Evolutionary conservation across 2,113 vertebrate species (phyloP).

Genomic region (Tichodroma muraria): DNA sequence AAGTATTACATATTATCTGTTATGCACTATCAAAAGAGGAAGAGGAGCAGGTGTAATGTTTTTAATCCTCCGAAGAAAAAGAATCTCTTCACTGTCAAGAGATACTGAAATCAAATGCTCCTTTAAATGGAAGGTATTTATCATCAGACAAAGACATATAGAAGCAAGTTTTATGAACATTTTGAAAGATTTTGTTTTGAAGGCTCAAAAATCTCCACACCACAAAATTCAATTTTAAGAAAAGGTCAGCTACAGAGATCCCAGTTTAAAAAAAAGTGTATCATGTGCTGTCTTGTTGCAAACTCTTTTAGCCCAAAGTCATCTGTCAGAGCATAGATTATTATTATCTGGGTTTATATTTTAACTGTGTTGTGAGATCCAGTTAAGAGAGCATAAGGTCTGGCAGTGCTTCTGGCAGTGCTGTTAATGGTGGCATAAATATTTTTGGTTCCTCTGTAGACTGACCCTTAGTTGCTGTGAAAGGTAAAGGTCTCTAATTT

Average conservation of each 20-base stretch:
- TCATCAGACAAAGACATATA: background rate
- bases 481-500: background rate
- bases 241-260: background rate
- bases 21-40: background rate
- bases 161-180: background rate
- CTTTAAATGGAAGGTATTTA: background rate
- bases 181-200: background rate
- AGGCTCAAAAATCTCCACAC: background rate
- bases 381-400: background rate
- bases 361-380: background rate
- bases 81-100: background rate
- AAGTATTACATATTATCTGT: background rate
- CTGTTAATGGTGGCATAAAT: background rate
- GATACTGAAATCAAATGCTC: background rate
- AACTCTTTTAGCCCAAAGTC: background rate
- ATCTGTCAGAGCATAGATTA: background rate
- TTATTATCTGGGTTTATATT: background rate
- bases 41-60: background rate
- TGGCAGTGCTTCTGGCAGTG: background rate
- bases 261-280: background rate
- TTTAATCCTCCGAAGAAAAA: background rate
- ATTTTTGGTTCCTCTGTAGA: background rate
- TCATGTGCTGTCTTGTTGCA: background rate
- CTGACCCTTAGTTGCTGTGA: background rate
- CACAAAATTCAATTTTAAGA: background rate